phyloP scores from a whole-genome alignment of 2,888 invertebrate genomes.

The Meliscaeva auricollis region DNA sequence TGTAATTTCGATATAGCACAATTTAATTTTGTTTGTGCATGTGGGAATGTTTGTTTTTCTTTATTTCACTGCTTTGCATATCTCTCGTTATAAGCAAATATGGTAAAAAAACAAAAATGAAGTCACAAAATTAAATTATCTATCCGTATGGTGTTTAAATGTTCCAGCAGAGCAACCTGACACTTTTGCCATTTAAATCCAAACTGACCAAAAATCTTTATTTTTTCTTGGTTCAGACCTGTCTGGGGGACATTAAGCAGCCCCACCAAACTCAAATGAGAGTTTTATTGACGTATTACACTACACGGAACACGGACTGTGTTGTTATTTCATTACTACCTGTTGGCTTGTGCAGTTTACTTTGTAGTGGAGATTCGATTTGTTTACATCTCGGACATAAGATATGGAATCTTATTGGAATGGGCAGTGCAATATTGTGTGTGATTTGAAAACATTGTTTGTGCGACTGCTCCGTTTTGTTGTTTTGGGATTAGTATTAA shows the following conservation, averaged over 20 bases:
- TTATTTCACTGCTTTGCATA: background rate
- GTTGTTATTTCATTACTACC: slow-evolving; percentile 44
- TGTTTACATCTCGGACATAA: slow-evolving; percentile 33
- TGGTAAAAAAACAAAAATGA: slow-evolving; percentile 28
- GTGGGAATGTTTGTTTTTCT: background rate
- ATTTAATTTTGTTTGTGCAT: background rate
- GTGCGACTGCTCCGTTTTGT: background rate
- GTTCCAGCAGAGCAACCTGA: slow-evolving; percentile 30
- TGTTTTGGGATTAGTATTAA: background rate
- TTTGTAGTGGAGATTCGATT: background rate
- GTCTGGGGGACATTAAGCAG: slow-evolving; percentile 36
- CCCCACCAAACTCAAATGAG: slow-evolving; percentile 47
- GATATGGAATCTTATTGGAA: slow-evolving; percentile 17
- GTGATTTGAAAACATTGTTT: background rate
- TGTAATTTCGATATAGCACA: background rate
- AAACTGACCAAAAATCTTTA: slow-evolving; percentile 53
- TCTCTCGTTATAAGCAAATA: background rate
- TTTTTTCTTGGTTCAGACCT: slow-evolving; percentile 46
- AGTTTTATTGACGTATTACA: slow-evolving; percentile 44
- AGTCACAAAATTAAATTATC: slow-evolving; percentile 23
- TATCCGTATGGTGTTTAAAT: slow-evolving; percentile 1
- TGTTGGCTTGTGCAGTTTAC: slow-evolving; percentile 26
- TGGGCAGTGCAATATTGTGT: slow-evolving; percentile 11
- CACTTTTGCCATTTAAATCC: slow-evolving; percentile 46
- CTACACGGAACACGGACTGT: background rate